Evolutionary conservation across 2,113 vertebrate genomes (phyloP).

Genomic region (Baryphthengus martii): DNA sequence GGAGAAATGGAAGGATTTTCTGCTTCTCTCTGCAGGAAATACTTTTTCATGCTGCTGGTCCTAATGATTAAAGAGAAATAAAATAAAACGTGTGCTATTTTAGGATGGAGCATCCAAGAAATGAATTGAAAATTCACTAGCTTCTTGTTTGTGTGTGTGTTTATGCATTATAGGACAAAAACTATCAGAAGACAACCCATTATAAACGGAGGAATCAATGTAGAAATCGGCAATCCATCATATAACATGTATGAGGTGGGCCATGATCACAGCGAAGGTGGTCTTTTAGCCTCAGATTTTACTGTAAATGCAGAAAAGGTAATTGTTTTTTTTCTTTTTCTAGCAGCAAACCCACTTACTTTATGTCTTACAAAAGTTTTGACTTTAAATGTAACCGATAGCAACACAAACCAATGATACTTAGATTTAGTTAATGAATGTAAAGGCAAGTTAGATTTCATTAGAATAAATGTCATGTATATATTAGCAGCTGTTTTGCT

Average conservation of each 20-base stretch:
- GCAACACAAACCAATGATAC: not conserved
- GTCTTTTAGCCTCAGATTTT: constrained; percentile 90
- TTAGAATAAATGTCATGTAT: not conserved
- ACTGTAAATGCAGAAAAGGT: constrained; percentile 95
- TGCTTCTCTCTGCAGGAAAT: not conserved
- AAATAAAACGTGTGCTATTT: not conserved
- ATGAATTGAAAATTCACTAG: not conserved
- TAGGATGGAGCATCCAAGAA: not conserved
- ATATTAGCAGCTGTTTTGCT: not conserved
- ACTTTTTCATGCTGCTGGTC: not conserved
- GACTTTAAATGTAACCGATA: not conserved
- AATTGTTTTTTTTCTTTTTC: not conserved
- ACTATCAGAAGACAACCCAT: constrained; percentile 95
- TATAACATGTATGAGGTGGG: constrained; percentile 99
- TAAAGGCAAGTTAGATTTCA: not conserved
- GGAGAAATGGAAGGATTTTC: not conserved
- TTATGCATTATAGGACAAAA: constrained; percentile 82
- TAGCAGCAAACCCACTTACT: not conserved
- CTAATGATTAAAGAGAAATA: not conserved
- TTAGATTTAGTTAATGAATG: not conserved
- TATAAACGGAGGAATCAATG: constrained; percentile 95
- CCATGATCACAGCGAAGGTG: constrained; percentile 91
- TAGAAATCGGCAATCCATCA: constrained; percentile 97
- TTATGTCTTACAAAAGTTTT: not conserved
- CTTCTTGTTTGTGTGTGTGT: not conserved